These are phyloP conservation scores for Trichosurus vulpecula DNA, from an alignment of 2,797 vertebrate species.

Conservation along the genomic window DNA sequence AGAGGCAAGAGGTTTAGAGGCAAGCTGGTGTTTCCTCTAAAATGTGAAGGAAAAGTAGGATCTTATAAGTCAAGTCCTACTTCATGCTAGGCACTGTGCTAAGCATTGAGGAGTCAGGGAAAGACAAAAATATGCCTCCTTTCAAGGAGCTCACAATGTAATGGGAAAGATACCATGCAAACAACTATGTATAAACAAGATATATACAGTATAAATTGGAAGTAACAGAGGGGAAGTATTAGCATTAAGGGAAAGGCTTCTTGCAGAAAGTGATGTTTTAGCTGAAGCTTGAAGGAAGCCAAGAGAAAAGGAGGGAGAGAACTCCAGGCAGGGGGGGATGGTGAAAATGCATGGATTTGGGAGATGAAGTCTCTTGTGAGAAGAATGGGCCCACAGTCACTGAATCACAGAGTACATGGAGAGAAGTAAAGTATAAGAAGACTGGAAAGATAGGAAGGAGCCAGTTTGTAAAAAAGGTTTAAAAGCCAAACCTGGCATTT, in stretches of 20 bases:
- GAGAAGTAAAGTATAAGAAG: background rate
- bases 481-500: background rate
- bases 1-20: background rate
- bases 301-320: constrained; percentile 2
- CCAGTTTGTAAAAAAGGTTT: background rate
- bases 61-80: background rate
- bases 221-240: background rate
- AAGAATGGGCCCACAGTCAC: background rate
- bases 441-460: background rate
- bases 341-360: background rate
- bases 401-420: background rate
- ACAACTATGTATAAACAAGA: constrained; percentile 7
- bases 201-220: background rate
- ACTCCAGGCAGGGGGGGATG: background rate
- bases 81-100: background rate
- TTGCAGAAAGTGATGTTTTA: background rate
- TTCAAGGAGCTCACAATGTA: background rate
- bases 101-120: background rate
- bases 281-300: background rate
- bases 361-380: background rate
- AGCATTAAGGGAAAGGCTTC: background rate
- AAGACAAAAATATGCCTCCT: background rate
- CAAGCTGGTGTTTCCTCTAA: background rate
- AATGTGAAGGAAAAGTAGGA: background rate
- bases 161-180: background rate